phyloP scores from a whole-genome alignment of 2,113 vertebrate species.

The Martes martes region DNA sequence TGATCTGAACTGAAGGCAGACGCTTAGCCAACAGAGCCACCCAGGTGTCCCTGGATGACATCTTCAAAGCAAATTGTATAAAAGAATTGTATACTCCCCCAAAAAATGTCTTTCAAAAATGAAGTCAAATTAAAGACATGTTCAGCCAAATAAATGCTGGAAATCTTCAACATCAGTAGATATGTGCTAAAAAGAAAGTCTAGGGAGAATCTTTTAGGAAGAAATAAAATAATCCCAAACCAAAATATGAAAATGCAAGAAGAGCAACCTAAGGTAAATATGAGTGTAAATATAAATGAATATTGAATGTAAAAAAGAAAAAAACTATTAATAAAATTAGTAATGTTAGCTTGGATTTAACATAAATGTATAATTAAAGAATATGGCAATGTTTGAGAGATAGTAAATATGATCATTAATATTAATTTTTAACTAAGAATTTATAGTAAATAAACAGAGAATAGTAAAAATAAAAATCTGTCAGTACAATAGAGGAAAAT shows the following conservation, averaged over 20 bases:
- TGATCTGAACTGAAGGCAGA: neutral
- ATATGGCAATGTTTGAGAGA: neutral
- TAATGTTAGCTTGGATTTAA: neutral
- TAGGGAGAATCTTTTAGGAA: neutral
- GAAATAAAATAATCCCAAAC: neutral
- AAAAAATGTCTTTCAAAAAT: neutral
- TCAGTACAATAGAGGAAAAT: neutral
- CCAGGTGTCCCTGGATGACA: neutral
- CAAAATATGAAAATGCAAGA: neutral
- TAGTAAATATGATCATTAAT: neutral
- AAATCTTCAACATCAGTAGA: neutral
- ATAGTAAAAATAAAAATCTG: neutral
- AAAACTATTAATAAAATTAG: neutral
- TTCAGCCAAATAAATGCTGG: neutral
- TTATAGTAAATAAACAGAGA: neutral
- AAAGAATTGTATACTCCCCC: neutral
- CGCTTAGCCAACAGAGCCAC: neutral
- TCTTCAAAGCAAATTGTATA: neutral
- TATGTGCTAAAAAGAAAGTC: accelerated
- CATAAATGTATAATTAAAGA: neutral
- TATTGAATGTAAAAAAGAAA: neutral
- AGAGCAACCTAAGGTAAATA: neutral
- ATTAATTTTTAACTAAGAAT: neutral
- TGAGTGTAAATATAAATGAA: neutral
- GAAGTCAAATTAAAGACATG: neutral